Evolutionary conservation across 2,113 vertebrate species (phyloP), one percentile per base, ranked within the genome.

Genomic region (Notothenia rossii): DNA sequence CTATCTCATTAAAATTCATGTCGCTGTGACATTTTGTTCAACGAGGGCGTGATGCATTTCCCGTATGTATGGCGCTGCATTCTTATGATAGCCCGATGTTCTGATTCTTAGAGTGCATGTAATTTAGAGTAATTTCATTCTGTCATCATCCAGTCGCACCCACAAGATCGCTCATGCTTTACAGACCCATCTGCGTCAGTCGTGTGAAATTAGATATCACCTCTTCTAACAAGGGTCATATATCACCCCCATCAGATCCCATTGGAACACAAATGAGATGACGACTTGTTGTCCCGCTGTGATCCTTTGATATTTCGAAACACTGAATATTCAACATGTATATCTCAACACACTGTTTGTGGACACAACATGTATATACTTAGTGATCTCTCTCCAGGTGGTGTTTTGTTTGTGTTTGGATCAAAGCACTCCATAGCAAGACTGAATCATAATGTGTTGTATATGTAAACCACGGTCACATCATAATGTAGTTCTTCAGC

Each of bases 181-280:
- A 84, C 85, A 81, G 76, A 79, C 72, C 87, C 85, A 87, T 90
- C 76, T 89, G 91, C 70, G 69, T 91, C 91, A 86, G 81, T 79
- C 58, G 84, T 91, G 86, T 91, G 77, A 79, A 91, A 92, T 87
- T 85, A 86, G 77, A 85, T 62, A 75, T 92, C 88, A 91, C 89
- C 90, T 82, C 79, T 63, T 88, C 75, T 91, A 91, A 92, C 86
- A 83, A 88, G 87, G 92, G 86, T 91, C 90, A 91, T 92, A 76
- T 90, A 91, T 93, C 81, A 93, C 75, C 33, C 77, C 81, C 89
- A 88, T 89, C 72, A 81, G 70, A 86, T 70, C 49, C 82, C 76
- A 87, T 91, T 72, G 86, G 90, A 89, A 91, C 75, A 76, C 71
- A 89, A 90, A 93, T 76, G 76, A 91, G 83, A 90, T 84, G 86